A percentile compares a stretch with the other conserved stretches of the same genome.
Evolutionary conservation across 2,888 invertebrate species (phyloP).

Genomic region (Macropis europaea): DNA sequence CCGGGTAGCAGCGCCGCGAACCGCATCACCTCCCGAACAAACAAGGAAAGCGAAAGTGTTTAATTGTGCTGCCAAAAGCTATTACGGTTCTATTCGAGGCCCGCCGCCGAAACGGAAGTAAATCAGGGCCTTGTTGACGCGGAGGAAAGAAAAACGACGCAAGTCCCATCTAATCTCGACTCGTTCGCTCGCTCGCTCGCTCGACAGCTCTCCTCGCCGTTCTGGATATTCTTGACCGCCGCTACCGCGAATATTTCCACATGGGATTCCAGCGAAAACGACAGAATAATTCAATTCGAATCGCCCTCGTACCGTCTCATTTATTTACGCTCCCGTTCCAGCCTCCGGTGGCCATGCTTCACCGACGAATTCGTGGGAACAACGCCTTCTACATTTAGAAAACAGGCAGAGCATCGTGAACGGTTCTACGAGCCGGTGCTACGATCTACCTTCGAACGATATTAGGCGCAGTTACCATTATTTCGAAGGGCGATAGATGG

Average conservation of each 20-base stretch:
- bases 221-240: background rate
- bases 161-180: background rate
- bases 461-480: background rate
- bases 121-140: background rate
- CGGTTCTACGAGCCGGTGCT: background rate
- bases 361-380: constrained; percentile 10
- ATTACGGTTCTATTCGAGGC: constrained; percentile 7
- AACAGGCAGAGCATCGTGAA: background rate
- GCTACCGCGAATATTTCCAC: background rate
- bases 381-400: background rate
- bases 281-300: too few species aligned
- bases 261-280: too few species aligned
- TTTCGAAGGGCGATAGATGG: constrained; percentile 6
- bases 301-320: too few species aligned
- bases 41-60: constrained; percentile 34
- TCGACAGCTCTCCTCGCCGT: too few species aligned
- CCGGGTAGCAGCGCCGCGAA: constrained; percentile 35
- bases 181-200: background rate
- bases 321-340: background rate
- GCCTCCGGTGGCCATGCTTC: background rate
- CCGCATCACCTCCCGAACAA: constrained; percentile 45
- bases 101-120: background rate
- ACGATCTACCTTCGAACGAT: background rate
- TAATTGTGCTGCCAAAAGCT: constrained; percentile 45
- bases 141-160: background rate